Conservation (phyloP, 2,797 vertebrate species). For the Lepilemur ruficaudatus region DNA sequence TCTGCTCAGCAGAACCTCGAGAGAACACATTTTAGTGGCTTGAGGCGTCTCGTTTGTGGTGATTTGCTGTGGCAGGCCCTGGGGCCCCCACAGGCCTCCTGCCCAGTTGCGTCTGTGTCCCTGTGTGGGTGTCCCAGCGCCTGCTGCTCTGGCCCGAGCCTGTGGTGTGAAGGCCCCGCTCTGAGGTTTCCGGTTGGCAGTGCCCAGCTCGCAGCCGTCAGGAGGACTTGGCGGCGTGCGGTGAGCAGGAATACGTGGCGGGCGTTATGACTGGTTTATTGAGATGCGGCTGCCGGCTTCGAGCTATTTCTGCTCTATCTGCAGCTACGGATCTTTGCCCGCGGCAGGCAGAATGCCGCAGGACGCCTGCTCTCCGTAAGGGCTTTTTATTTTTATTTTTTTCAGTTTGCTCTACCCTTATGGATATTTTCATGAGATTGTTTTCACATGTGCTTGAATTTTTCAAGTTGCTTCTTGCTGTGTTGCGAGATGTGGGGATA, state of each 20-base stretch:
- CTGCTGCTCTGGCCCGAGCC: no score
- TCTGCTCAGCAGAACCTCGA: no score
- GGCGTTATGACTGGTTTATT: neutral
- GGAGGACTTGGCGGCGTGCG: neutral
- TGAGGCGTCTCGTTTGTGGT: neutral
- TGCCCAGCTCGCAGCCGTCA: accelerated
- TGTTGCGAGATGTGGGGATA: neutral
- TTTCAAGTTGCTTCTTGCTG: neutral
- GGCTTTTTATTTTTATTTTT: no score
- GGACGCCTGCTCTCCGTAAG: accelerated
- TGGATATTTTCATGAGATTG: neutral
- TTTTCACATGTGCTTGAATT: neutral
- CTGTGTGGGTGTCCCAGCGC: neutral
- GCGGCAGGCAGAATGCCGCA: neutral
- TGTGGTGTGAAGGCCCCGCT: neutral
- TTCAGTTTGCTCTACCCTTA: neutral
- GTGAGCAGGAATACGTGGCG: neutral
- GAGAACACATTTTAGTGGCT: neutral
- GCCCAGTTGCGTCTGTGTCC: neutral
- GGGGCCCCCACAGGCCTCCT: no score
- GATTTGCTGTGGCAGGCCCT: neutral
- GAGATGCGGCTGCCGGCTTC: neutral
- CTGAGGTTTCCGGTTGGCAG: neutral
- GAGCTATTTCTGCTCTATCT: neutral
- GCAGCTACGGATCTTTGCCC: neutral